phyloP scores from a whole-genome alignment of 2,797 vertebrate genomes.

The Sebastes oblongus region DNA sequence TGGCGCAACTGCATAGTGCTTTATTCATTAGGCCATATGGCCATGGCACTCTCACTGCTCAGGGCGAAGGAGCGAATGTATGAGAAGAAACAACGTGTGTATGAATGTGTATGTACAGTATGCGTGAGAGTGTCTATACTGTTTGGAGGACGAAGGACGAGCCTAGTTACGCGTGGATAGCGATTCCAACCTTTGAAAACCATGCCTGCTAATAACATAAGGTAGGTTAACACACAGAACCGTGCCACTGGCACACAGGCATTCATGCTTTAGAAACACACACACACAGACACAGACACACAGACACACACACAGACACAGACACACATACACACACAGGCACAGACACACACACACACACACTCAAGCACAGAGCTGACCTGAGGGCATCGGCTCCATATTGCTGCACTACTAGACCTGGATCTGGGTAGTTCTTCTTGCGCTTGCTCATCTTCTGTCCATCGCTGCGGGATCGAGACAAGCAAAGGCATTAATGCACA shows the following conservation, averaged over 20 bases:
- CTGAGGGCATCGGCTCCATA: conserved; percentile 97
- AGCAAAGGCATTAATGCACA: conserved; percentile 60
- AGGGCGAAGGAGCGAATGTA: conserved; percentile 59
- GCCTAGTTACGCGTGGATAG: conserved; percentile 4
- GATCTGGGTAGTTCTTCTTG: conserved; percentile 99
- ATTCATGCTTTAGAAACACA: conserved; percentile 38
- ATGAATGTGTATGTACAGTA: conserved; percentile 18
- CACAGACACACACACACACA: conserved; percentile 14
- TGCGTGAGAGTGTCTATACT: conserved; percentile 10
- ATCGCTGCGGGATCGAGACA: conserved; percentile 83
- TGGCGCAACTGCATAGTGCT: conserved; percentile 66
- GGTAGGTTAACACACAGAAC: conserved; percentile 25
- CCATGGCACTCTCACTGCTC: conserved; percentile 43
- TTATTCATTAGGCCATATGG: conserved; percentile 83
- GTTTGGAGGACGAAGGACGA: conserved; percentile 12
- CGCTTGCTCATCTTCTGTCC: conserved; percentile 99
- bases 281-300: conserved; percentile 17
- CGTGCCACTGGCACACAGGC: conserved; percentile 36
- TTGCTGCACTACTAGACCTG: conserved; percentile 85
- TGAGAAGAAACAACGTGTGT: conserved; percentile 27
- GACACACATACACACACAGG: conserved; percentile 16
- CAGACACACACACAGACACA: conserved; percentile 10
- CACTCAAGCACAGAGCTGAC: conserved; percentile 76
- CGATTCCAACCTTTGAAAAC: conserved; percentile 43
- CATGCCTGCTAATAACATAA: conserved; percentile 34